Base-by-base conservation (phyloP, 2,797 vertebrate species). In the Melanogrammus aeglefinus region DNA sequence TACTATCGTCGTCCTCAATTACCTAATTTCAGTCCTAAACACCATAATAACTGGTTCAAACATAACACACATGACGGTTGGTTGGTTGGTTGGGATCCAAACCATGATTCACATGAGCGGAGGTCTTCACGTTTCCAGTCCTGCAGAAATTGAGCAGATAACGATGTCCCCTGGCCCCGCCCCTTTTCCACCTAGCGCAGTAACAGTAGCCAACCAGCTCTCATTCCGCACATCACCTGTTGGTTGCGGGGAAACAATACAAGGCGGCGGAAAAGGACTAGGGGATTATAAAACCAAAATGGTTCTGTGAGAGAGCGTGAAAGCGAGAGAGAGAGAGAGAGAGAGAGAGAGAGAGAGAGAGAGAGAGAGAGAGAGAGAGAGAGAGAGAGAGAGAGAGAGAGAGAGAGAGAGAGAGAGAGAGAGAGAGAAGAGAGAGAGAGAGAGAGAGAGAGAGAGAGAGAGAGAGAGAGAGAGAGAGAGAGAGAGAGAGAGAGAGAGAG, bases 151-250 rank as follows among this genome's bases (percentile, higher is more conserved):
- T 13, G 31, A 33, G 31, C 3, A 18, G 12, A 47, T 14, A 18
- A 14, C 72, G 39, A 66, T 57, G 51, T 35, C 69, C 29, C 69
- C 41, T 74, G 35, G 79, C 88, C 84, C 92, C 91, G 83, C 93
- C 93, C 81, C 82, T 74, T 77, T 70, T 74, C 72, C 57, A 36
- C 73, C 81, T 77, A 76, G 80, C 79, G 77, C 77, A 76, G 29
- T 78, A 85, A 83, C 84, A 87, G 79, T 85, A 84, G 86, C 94
- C 93, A 95, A 95, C 94, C 92, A 86, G 80, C 27, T 84, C 80
- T 85, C 81, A 85, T 89, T 92, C 86, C 91, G 91, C 90, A 87
- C 85, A 75, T 73, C 70, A 80, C 81, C 51, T 57, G 51, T 57
- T 57, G 38, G 76, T 75, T 29, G 76, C 47, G 71, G 16, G 36